phyloP scores from a whole-genome alignment of 2,888 invertebrate genomes.

The Drosophila recens region DNA sequence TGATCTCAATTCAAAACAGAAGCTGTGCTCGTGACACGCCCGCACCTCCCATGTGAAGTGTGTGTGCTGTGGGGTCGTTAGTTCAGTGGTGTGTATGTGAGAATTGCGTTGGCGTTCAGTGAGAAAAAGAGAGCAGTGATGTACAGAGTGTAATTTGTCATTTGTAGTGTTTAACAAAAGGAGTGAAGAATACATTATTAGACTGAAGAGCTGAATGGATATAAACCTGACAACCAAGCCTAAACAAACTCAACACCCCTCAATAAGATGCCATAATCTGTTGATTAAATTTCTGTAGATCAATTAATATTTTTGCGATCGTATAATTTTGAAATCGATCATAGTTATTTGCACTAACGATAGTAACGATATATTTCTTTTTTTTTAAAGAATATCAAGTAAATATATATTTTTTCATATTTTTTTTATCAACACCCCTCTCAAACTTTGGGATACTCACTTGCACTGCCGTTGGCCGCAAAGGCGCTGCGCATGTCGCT shows the following conservation, averaged over 20 bases:
- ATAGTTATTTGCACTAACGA: too few relatives aligned
- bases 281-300: background rate
- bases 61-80: conserved; percentile 22
- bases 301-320: background rate
- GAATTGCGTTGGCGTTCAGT: conserved; percentile 16
- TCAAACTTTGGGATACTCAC: conserved; percentile 76
- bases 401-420: too few relatives aligned
- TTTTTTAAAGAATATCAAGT: background rate
- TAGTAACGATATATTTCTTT: background rate
- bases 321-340: background rate
- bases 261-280: background rate
- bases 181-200: conserved; percentile 34
- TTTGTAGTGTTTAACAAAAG: conserved; percentile 17
- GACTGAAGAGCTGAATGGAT: background rate
- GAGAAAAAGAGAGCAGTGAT: conserved; percentile 14
- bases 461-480: conserved; percentile 83
- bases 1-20: background rate
- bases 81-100: conserved; percentile 32
- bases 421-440: too few relatives aligned
- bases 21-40: conserved; percentile 32
- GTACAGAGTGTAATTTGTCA: conserved; percentile 13
- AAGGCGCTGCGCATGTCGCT: conserved; percentile 82
- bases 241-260: conserved; percentile 24
- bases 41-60: conserved; percentile 18
- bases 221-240: conserved; percentile 41